Percentiles rank a stretch among this genome's conserved stretches.
phyloP scores from a whole-genome alignment of 2,113 vertebrate species.

The Thunnus thynnus region DNA sequence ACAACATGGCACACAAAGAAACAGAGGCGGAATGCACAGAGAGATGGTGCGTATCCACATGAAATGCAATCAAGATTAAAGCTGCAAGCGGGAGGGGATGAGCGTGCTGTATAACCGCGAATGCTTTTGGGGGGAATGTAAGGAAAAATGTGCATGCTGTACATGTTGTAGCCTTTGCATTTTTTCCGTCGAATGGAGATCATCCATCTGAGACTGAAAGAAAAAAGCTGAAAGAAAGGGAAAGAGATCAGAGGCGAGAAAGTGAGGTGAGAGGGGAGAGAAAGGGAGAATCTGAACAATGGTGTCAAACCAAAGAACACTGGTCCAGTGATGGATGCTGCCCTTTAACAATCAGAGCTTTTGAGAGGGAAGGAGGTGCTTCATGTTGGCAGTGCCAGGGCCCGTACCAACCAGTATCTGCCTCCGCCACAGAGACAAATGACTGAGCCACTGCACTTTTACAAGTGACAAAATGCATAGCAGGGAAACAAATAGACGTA shows the following conservation, averaged over 20 bases:
- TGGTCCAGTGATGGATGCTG: conserved; percentile 84
- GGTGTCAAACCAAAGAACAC: conserved; percentile 89
- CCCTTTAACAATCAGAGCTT: conserved; percentile 91
- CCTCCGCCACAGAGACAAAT: conserved; percentile 82
- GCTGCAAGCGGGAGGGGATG: not conserved
- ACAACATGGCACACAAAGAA: conserved; percentile 50
- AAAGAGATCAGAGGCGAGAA: conserved; percentile 39
- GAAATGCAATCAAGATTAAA: not conserved
- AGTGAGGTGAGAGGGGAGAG: conserved; percentile 55
- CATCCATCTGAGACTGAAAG: not conserved
- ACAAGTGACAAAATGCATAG: conserved; percentile 41
- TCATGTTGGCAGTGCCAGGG: conserved; percentile 77
- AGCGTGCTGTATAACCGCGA: not conserved
- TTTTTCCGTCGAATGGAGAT: not conserved
- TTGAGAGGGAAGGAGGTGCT: conserved; percentile 82
- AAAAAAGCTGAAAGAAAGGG: conserved; percentile 21
- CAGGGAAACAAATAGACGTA: conserved; percentile 15
- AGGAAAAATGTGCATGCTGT: not conserved
- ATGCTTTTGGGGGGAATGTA: not conserved
- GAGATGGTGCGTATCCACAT: not conserved
- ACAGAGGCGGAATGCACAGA: conserved; percentile 3
- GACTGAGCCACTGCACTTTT: conserved; percentile 66
- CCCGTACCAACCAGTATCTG: conserved; percentile 90
- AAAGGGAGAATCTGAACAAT: conserved; percentile 87
- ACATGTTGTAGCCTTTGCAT: not conserved